These are phyloP conservation scores for Sus cebifrons DNA, from an alignment of 2,797 vertebrate species.

Conservation along the genomic window DNA sequence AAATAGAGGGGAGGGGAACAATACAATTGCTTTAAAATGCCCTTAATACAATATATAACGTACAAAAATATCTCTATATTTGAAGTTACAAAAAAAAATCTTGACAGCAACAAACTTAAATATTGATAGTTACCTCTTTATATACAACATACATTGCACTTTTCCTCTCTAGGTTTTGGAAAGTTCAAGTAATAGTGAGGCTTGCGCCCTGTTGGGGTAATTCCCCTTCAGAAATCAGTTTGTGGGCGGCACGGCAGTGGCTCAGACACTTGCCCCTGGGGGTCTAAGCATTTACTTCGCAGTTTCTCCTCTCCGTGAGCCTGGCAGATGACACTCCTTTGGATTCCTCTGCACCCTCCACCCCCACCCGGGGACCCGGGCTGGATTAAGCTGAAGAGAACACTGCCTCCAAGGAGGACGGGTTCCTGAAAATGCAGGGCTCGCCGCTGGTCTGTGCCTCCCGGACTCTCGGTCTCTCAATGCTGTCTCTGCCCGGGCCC, in stretches of 20 bases:
- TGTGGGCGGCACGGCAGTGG: conserved; percentile 55
- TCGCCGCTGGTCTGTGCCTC: conserved; percentile 63
- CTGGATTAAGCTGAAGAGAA: not conserved
- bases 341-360: conserved; percentile 19
- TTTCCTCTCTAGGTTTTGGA: conserved; percentile 90
- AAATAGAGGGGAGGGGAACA: conserved; percentile 86
- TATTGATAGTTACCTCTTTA: conserved; percentile 90
- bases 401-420: not conserved
- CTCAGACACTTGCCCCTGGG: conserved; percentile 70
- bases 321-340: conserved; percentile 13
- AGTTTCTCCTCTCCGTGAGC: conserved; percentile 30
- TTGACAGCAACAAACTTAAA: conserved; percentile 91
- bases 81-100: conserved; percentile 85
- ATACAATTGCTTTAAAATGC: conserved; percentile 91
- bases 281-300: conserved; percentile 59
- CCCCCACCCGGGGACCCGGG: not conserved
- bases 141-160: conserved; percentile 91
- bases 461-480: not conserved
- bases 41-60: conserved; percentile 90
- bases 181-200: conserved; percentile 91
- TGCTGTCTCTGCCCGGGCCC: not conserved
- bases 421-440: conserved; percentile 1
- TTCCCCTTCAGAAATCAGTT: conserved; percentile 75
- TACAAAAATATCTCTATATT: conserved; percentile 93
- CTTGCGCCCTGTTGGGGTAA: conserved; percentile 68